phyloP scores from a whole-genome alignment of 2,797 vertebrate genomes.

The Acridotheres tristis region DNA sequence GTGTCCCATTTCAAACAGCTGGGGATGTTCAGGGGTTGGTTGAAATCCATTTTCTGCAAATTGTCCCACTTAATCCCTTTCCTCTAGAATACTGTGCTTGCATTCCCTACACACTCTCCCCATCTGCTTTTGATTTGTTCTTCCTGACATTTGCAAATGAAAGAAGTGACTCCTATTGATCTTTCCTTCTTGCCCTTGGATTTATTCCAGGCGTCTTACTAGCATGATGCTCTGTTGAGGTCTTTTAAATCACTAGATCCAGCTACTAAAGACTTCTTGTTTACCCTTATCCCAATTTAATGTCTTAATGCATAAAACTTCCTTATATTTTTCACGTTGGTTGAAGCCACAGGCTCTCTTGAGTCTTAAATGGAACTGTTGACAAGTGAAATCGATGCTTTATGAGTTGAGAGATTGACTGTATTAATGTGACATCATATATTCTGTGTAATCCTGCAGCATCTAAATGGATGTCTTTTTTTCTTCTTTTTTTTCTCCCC shows the following conservation, averaged over 20 bases:
- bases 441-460: neutral
- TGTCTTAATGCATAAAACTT: neutral
- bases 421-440: neutral
- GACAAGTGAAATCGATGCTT: neutral
- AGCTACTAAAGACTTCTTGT: neutral
- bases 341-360: neutral
- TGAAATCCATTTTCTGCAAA: conserved; percentile 35
- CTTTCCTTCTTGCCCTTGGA: conserved; percentile 8
- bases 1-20: conserved; percentile 6
- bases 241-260: neutral
- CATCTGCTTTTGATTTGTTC: conserved; percentile 43
- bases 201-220: conserved; percentile 35
- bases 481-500: conserved; percentile 8
- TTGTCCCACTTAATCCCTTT: conserved; percentile 19
- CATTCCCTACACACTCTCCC: neutral
- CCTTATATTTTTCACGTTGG: neutral
- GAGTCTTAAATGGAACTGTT: neutral
- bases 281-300: neutral
- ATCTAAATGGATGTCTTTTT: neutral
- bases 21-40: neutral
- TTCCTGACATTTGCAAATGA: conserved; percentile 14
- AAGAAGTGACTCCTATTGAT: conserved; percentile 1
- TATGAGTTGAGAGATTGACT: neutral
- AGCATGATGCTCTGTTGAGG: neutral
- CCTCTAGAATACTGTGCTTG: neutral